Evolutionary conservation across 2,888 invertebrate species (phyloP).

Genomic region (Habroteleia sp.): DNA sequence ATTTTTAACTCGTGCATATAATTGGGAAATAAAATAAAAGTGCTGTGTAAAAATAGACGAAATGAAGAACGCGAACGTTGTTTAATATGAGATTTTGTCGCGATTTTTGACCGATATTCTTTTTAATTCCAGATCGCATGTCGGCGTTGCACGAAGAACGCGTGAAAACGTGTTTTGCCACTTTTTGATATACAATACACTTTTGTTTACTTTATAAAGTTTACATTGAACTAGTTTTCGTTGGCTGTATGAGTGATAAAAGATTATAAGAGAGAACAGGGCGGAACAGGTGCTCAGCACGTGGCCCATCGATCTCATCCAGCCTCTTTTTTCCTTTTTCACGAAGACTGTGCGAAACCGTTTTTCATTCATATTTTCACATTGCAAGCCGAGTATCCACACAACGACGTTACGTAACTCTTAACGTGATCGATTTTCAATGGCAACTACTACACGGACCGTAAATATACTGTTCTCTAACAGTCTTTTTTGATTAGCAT

Average conservation of each 20-base stretch:
- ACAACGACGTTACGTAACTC: slow-evolving; percentile 65
- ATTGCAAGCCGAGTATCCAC: slow-evolving; percentile 64
- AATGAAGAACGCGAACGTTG: slow-evolving; percentile 9
- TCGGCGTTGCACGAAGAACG: slow-evolving; percentile 40
- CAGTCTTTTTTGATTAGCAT: slow-evolving; percentile 64
- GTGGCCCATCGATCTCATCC: slow-evolving; percentile 78
- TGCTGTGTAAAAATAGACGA: no score
- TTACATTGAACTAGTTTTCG: slow-evolving; percentile 64
- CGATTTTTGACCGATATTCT: slow-evolving; percentile 44
- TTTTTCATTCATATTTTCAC: slow-evolving; percentile 79
- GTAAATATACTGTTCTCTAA: slow-evolving; percentile 64
- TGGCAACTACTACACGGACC: slow-evolving; percentile 64
- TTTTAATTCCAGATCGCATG: slow-evolving; percentile 40
- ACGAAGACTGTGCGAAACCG: slow-evolving; percentile 75
- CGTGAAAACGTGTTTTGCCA: slow-evolving; percentile 49
- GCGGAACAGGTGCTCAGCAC: slow-evolving; percentile 78
- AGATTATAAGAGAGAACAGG: slow-evolving; percentile 67
- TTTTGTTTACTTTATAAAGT: slow-evolving; percentile 62
- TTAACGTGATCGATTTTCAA: slow-evolving; percentile 66
- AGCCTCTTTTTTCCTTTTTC: slow-evolving; percentile 73
- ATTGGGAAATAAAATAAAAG: no score
- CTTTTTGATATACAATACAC: slow-evolving; percentile 62
- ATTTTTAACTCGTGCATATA: no score
- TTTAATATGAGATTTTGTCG: slow-evolving; percentile 26
- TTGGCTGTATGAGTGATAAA: slow-evolving; percentile 59